These are phyloP conservation scores for Phengaris arion DNA, from an alignment of 2,888 invertebrate species.

Conservation along the genomic window DNA sequence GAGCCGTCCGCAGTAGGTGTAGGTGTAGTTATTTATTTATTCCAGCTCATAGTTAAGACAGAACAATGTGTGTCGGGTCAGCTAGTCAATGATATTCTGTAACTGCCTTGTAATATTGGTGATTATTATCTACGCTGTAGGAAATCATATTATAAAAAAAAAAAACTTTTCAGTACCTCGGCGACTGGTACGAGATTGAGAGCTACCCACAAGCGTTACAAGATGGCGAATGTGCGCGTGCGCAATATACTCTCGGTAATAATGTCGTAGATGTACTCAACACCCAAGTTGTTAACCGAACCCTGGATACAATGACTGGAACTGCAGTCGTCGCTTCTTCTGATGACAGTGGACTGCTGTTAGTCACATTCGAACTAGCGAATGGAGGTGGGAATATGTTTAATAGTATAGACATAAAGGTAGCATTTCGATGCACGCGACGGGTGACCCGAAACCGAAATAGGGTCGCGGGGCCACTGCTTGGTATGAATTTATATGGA, in stretches of 20 bases:
- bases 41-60: too few relatives aligned
- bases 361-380: slow-evolving; percentile 73
- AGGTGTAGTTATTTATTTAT: too few relatives aligned
- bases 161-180: slow-evolving; percentile 50
- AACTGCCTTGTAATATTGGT: too few relatives aligned
- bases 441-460: too few relatives aligned
- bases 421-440: not conserved
- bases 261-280: slow-evolving; percentile 46
- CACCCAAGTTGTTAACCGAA: slow-evolving; percentile 60
- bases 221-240: slow-evolving; percentile 81
- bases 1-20: too few relatives aligned
- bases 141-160: too few relatives aligned
- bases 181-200: slow-evolving; percentile 82
- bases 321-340: slow-evolving; percentile 62
- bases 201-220: slow-evolving; percentile 81
- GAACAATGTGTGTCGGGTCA: too few relatives aligned
- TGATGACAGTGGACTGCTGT: slow-evolving; percentile 73
- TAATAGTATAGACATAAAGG: not conserved
- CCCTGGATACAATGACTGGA: slow-evolving; percentile 71
- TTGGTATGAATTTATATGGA: too few relatives aligned
- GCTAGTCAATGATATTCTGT: too few relatives aligned
- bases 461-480: too few relatives aligned
- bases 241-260: slow-evolving; percentile 64
- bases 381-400: slow-evolving; percentile 57
- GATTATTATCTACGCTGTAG: too few relatives aligned